Evolutionary conservation across 2,888 invertebrate genomes (phyloP).

Genomic region (Camponotus fellah): DNA sequence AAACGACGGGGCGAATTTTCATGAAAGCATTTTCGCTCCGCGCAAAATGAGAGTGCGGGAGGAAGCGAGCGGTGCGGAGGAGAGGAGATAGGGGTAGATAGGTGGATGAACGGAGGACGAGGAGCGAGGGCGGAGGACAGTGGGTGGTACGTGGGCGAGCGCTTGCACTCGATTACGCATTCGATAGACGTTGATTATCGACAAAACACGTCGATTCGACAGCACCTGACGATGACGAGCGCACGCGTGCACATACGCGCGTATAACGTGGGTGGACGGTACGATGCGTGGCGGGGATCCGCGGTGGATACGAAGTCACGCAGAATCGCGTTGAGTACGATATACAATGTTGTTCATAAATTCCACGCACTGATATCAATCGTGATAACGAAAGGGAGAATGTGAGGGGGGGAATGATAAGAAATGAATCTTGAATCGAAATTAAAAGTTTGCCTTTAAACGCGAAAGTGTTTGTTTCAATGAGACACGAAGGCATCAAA

Average conservation of each 20-base stretch:
- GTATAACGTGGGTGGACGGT: constrained; percentile 52
- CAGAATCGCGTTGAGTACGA: constrained; percentile 11
- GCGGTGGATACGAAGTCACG: constrained; percentile 60
- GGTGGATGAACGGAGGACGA: constrained; percentile 3
- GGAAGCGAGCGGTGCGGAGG: constrained; percentile 44
- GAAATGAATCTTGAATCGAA: neutral
- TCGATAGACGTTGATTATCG: constrained; percentile 78
- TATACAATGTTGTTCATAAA: constrained; percentile 14
- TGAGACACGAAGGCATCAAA: neutral
- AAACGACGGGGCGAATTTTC: constrained; percentile 69
- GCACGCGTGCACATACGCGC: constrained; percentile 42
- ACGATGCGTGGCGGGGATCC: constrained; percentile 58
- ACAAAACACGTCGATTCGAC: constrained; percentile 77
- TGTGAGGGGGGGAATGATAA: neutral
- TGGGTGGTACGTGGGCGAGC: constrained; percentile 60
- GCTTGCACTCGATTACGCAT: constrained; percentile 77
- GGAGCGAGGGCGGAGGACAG: constrained; percentile 4
- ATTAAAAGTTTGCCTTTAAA: neutral
- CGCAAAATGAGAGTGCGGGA: constrained; percentile 70
- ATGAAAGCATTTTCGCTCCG: constrained; percentile 48
- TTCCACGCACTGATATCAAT: neutral
- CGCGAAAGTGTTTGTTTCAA: neutral
- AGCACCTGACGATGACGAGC: constrained; percentile 76
- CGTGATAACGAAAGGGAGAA: neutral
- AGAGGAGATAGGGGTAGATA: neutral